Base-by-base conservation (phyloP, 2,888 invertebrate species). In the Cryptosula pallasiana region DNA sequence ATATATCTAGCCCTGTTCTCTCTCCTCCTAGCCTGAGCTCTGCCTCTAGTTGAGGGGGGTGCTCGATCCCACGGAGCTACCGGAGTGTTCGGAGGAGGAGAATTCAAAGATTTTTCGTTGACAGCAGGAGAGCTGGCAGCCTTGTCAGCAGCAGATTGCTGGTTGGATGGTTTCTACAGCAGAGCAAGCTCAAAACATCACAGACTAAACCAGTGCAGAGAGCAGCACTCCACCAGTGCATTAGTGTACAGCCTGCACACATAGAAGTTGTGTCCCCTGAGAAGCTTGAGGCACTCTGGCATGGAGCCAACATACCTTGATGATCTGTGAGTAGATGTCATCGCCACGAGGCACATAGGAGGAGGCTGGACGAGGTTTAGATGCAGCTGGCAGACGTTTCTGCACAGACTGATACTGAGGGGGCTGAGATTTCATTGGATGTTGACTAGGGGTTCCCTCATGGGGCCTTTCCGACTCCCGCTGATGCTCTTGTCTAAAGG, bases 1-100 rank as follows among this genome's bases (percentile, higher is more conserved):
- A 79, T 72, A 79, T 93, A 91, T 83, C 94, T 93, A 72, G 93
- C 87, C 72, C 93, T 87, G 83, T 92, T 93, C 81, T 93, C 92
- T 77, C 90, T 90, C 92, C 89, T 73, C 90, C 89, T 71, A 63
- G 29, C 63, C n/a, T 32, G 25, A 27, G 32, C 13, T 13, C 29
- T 13, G 63, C 13, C 63, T 13, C 29, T 27, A 45, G 9, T 5
- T 13, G 45, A 45, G 9, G 9, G 9, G 5, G 5, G 45, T 13
- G 45, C 9, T 45, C 45, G 45, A 20, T 45, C 45, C 45, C 45
- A 45, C 20, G 45, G 45, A 45, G 45, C 45, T 20, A 45, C 45
- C 5, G 45, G 20, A 5, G 45, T 20, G 45, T 13, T 20, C 20
- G 45, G 9, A 45, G 45, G 45, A 45, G 45, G 45, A 5, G n/a